Percentiles rank a stretch among this genome's conserved stretches.
Conservation (phyloP, 2,888 invertebrate species). For the Hololepta plana region DNA sequence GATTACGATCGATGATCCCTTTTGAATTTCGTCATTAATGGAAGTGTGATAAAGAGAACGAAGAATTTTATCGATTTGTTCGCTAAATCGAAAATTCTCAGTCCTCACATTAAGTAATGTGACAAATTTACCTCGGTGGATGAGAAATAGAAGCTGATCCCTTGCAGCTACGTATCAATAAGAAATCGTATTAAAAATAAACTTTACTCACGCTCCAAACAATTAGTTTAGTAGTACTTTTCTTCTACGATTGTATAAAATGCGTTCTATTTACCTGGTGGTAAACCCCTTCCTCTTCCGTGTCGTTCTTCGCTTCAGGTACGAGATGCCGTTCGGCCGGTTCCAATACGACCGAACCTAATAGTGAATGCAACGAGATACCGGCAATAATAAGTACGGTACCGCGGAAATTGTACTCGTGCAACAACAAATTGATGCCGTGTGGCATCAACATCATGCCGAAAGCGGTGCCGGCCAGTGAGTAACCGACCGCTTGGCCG, state of each 20-base stretch:
- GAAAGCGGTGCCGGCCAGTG: constrained; percentile 63
- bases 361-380: constrained; percentile 45
- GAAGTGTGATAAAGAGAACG: too few species aligned
- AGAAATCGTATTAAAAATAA: constrained; percentile 8
- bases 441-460: constrained; percentile 69
- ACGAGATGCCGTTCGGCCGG: constrained; percentile 54
- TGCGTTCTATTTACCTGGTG: constrained; percentile 18
- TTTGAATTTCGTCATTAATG: too few species aligned
- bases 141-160: constrained; percentile 25
- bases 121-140: constrained; percentile 26
- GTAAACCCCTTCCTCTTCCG: constrained; percentile 27
- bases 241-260: too few species aligned
- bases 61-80: too few species aligned
- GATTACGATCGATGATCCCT: too few species aligned
- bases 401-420: constrained; percentile 45
- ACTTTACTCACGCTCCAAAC: neutral
- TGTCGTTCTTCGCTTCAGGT: constrained; percentile 34
- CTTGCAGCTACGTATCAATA: constrained; percentile 20
- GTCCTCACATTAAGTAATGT: too few species aligned
- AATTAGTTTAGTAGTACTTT: neutral
- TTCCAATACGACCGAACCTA: constrained; percentile 48
- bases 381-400: constrained; percentile 49
- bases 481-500: constrained; percentile 62
- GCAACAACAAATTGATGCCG: constrained; percentile 43
- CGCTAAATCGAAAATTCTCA: too few species aligned